Base-by-base conservation (phyloP, 2,888 invertebrate species). In the Atethmia centrago region DNA sequence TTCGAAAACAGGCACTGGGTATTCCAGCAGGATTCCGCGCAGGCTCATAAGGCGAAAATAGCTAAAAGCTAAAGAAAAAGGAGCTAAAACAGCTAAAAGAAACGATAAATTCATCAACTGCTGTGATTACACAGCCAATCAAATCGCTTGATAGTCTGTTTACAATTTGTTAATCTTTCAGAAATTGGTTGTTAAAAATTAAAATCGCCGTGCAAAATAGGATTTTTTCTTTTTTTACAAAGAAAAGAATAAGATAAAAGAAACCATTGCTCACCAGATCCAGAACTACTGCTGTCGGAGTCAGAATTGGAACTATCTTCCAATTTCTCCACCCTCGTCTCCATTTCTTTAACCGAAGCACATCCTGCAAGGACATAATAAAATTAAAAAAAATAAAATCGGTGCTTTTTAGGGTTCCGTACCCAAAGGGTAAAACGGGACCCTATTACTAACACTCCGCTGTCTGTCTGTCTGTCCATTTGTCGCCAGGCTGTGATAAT, bases 281-380 rank as follows among this genome's bases (percentile, higher is more conserved):
- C 94, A 0, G 95, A 95, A 74, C 92, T 94, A 78, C 92, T 94
- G 87, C 92, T 94, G 7, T 93, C 95, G 0, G 94, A 93, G 72
- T 94, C 95, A 0, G 95, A 95, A 36, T 94, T 93, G 2, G 95
- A 95, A 36, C 95, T 95, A 75, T 95, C 95, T 28, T 95, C 96
- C 0, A 96, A 68, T 14, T 95, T 96, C 80, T 95, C 96, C 0
- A 94, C 92, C 19, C 92, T 77, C 0, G 93, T 87, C 3, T 94
- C 94, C 72, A 91, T 53, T 0, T 94, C 95, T 42, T 94, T 93
- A 0, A 92, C 92, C 0, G 95, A 95, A 0, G 91, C 89, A 42
- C 92, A 89, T 40, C 93, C 93, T 94, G 88, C 0, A 70, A 77
- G 21, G 76, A 40, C 40, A 40, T 40, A 40, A 36, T n/a, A n/a